These are phyloP conservation scores for Grallaria varia DNA, from an alignment of 2,113 vertebrate species.

Conservation along the genomic window DNA sequence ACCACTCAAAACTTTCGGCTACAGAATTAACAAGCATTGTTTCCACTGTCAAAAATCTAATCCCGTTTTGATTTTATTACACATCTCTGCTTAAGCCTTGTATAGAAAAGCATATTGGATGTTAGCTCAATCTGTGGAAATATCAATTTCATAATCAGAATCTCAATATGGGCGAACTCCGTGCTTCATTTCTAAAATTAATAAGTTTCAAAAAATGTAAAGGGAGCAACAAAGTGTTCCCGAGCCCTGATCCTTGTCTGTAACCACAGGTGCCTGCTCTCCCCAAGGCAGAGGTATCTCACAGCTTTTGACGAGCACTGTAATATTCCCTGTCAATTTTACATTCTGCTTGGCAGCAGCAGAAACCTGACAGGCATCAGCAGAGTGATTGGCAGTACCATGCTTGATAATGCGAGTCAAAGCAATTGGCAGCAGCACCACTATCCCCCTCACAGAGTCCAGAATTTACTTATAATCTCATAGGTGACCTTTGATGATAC, in stretches of 20 bases:
- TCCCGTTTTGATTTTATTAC: conserved; percentile 37
- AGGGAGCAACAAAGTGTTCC: conserved; percentile 35
- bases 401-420: conserved; percentile 67
- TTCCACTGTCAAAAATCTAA: conserved; percentile 33
- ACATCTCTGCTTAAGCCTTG: background rate
- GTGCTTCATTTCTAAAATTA: background rate
- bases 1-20: conserved; percentile 10
- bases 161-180: background rate
- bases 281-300: conserved; percentile 63
- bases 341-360: conserved; percentile 62
- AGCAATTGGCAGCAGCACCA: conserved; percentile 57
- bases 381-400: conserved; percentile 65
- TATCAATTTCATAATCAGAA: background rate
- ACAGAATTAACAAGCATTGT: conserved; percentile 36
- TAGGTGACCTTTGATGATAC: conserved; percentile 55
- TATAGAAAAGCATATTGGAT: background rate
- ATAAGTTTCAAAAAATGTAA: background rate
- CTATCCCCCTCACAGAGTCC: conserved; percentile 47
- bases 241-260: conserved; percentile 39
- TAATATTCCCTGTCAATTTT: conserved; percentile 70
- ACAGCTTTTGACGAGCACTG: conserved; percentile 12
- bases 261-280: conserved; percentile 66
- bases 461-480: conserved; percentile 48
- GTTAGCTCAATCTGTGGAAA: background rate
- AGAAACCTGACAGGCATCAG: conserved; percentile 65